These are phyloP conservation scores for Sminthurinus signatus DNA, from an alignment of 1,140 invertebrate species.

Conservation along the genomic window DNA sequence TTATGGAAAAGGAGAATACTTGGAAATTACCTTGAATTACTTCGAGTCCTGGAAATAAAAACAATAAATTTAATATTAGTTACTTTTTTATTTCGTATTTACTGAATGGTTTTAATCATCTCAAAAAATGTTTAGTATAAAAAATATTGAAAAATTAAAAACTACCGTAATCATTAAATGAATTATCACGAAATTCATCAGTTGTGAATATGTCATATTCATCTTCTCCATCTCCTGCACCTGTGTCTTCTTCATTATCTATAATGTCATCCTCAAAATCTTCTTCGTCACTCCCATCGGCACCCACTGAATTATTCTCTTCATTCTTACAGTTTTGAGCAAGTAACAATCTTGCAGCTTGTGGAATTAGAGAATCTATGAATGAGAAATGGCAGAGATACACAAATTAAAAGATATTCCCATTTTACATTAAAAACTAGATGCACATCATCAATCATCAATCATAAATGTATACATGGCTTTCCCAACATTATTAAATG, in stretches of 20 bases:
- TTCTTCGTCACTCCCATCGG: background rate
- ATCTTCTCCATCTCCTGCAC: background rate
- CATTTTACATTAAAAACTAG: background rate
- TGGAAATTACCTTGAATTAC: too few relatives aligned
- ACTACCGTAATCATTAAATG: conserved; percentile 34
- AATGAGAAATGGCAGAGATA: background rate
- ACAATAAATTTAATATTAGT: too few relatives aligned
- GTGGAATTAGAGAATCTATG: conserved; percentile 35
- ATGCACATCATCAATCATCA: conserved; percentile 1
- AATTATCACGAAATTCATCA: conserved; percentile 27
- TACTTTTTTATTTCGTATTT: too few relatives aligned
- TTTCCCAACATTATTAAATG: background rate
- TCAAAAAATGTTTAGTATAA: too few relatives aligned
- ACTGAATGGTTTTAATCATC: too few relatives aligned
- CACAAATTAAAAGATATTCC: background rate
- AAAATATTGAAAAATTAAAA: too few relatives aligned
- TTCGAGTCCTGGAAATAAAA: conserved; percentile 38
- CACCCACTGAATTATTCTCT: background rate
- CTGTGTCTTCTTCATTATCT: conserved; percentile 14
- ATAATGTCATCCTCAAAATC: conserved; percentile 20
- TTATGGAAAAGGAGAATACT: too few relatives aligned
- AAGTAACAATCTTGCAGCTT: conserved; percentile 36
- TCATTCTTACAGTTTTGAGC: conserved; percentile 31
- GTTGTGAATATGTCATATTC: conserved; percentile 18
- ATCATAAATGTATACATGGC: background rate